Conservation (phyloP, 2,888 invertebrate species). For the Saturnia japonica region DNA sequence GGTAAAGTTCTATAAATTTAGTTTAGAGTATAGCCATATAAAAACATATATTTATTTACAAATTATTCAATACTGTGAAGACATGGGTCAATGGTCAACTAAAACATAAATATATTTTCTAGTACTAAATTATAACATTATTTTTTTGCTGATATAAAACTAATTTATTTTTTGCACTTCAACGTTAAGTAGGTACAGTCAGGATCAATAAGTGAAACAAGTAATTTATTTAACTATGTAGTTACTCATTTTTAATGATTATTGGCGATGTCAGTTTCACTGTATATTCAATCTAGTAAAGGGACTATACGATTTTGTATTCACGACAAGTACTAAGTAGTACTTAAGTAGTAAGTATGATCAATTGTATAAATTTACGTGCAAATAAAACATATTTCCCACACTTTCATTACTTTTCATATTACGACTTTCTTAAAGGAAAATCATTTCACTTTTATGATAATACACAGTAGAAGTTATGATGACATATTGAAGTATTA, state of each 20-base stretch:
- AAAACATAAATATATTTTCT: constrained; percentile 47
- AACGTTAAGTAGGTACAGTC: constrained; percentile 29
- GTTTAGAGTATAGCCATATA: background rate
- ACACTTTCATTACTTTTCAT: constrained; percentile 7
- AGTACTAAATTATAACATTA: constrained; percentile 68
- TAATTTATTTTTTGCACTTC: constrained; percentile 69
- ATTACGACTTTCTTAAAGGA: background rate
- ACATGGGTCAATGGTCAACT: constrained; percentile 25
- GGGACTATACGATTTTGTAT: constrained; percentile 16
- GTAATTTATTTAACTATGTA: background rate
- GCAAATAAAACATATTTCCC: background rate
- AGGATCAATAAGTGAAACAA: constrained; percentile 22
- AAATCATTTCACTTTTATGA: background rate
- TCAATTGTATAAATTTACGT: constrained; percentile 6
- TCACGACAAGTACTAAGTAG: background rate
- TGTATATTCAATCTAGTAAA: background rate
- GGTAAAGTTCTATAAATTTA: background rate
- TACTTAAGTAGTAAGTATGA: background rate
- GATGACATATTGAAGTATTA: too few relatives aligned
- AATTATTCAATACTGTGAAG: background rate
- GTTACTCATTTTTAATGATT: background rate
- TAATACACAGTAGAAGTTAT: background rate
- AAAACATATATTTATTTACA: constrained; percentile 1
- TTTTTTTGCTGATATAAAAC: constrained; percentile 62
- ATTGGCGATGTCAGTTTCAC: background rate